A percentile compares a stretch with the other conserved stretches of the same genome.
These are phyloP conservation scores for Helicoverpa zea DNA, from an alignment of 1,140 invertebrate species.

Conservation along the genomic window DNA sequence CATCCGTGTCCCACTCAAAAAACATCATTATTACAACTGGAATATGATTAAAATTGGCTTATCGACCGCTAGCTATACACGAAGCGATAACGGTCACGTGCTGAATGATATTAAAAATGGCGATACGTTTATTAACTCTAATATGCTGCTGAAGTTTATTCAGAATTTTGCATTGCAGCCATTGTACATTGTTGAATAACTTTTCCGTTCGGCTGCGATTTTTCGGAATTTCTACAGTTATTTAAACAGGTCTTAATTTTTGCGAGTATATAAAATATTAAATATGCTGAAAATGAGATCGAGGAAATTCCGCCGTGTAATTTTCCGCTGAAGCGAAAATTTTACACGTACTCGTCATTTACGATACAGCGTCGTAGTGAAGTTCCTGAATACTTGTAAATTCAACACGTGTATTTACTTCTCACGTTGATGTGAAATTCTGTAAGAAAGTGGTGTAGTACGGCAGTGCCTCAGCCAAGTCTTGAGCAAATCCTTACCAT, in stretches of 20 bases:
- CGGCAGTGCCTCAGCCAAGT: too few relatives aligned
- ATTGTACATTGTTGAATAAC: too few relatives aligned
- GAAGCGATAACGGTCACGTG: constrained; percentile 32
- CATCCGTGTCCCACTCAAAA: not conserved
- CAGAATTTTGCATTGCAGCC: not conserved
- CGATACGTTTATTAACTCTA: constrained; percentile 17
- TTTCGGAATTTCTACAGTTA: not conserved
- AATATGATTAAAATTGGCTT: constrained; percentile 32
- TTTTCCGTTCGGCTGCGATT: not conserved
- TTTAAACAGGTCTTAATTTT: not conserved
- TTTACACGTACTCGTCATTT: constrained; percentile 28
- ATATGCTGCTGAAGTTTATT: constrained; percentile 15
- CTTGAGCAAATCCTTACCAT: too few relatives aligned
- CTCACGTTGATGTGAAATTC: constrained; percentile 1
- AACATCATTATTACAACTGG: constrained; percentile 9
- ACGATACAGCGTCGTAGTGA: constrained; percentile 2
- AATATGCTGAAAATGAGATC: not conserved
- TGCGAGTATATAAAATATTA: not conserved
- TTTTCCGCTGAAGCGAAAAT: constrained; percentile 28
- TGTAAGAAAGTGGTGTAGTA: not conserved
- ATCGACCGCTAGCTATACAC: constrained; percentile 11
- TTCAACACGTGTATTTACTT: constrained; percentile 18
- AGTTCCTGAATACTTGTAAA: not conserved
- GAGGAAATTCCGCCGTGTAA: not conserved
- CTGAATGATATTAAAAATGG: constrained; percentile 8